phyloP scores from a whole-genome alignment of 2,797 vertebrate genomes.

The Falco concolor region DNA sequence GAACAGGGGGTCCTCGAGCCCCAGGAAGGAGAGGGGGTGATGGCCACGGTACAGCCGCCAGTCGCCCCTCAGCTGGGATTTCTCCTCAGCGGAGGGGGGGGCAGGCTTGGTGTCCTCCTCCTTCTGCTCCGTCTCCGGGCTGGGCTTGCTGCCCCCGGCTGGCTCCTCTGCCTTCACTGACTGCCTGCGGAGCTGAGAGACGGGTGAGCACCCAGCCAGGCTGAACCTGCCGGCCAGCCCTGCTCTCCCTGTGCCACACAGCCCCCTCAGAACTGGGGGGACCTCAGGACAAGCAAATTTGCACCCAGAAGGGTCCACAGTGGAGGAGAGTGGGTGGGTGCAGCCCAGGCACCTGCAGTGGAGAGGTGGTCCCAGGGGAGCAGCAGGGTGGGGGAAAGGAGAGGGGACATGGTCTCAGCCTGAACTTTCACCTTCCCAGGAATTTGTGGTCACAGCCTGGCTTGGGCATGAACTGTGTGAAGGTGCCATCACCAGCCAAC shows the following conservation, averaged over 20 bases:
- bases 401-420: neutral
- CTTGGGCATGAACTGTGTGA: neutral
- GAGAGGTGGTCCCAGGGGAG: neutral
- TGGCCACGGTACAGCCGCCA: conserved; percentile 45
- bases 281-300: neutral
- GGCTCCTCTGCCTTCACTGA: conserved; percentile 53
- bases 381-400: neutral
- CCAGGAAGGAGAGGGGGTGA: conserved; percentile 54
- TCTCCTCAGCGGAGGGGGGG: neutral
- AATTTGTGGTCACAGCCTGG: neutral
- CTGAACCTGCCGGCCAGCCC: neutral
- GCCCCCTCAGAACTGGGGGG: neutral
- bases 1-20: conserved; percentile 58
- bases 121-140: neutral
- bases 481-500: neutral
- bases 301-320: neutral
- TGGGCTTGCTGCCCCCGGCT: neutral
- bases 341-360: neutral
- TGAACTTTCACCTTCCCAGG: neutral
- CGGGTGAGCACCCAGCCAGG: neutral
- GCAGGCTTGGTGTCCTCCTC: conserved; percentile 7
- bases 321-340: neutral
- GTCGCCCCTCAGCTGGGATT: neutral
- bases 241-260: neutral
- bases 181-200: conserved; percentile 67